Conservation (phyloP, 2,113 vertebrate genomes). For the Bufo bufo region DNA sequence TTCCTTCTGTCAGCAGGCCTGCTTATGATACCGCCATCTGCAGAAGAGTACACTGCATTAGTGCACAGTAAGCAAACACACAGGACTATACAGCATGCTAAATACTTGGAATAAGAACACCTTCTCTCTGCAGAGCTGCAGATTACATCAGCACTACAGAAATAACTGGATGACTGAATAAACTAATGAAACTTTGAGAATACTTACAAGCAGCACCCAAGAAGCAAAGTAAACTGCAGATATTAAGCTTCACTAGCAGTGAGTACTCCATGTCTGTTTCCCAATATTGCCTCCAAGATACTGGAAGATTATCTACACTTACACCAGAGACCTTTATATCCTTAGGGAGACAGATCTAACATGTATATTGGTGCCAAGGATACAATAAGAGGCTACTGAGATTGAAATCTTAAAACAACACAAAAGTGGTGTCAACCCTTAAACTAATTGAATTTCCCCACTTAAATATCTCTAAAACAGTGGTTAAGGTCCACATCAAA, state of each 20-base stretch:
- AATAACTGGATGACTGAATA: not conserved
- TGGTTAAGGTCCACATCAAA: conserved; percentile 44
- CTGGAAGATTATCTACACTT: conserved; percentile 54
- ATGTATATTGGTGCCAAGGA: conserved; percentile 39
- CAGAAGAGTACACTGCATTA: not conserved
- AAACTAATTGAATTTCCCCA: not conserved
- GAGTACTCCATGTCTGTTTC: conserved; percentile 56
- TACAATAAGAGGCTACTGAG: conserved; percentile 47
- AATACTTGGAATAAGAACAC: too few relatives aligned
- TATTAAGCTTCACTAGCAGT: conserved; percentile 59
- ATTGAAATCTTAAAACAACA: conserved; percentile 43
- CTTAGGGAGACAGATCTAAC: conserved; percentile 37
- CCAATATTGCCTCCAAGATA: conserved; percentile 43
- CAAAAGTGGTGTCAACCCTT: not conserved
- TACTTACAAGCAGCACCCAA: conserved; percentile 45
- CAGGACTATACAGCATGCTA: not conserved
- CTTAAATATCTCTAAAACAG: not conserved
- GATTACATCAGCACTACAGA: not conserved
- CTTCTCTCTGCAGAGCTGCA: too few relatives aligned
- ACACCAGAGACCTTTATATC: conserved; percentile 67
- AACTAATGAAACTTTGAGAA: not conserved
- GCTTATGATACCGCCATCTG: conserved; percentile 63
- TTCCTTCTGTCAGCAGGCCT: conserved; percentile 67
- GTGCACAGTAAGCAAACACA: not conserved
- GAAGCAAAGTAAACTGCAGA: conserved; percentile 60